A percentile compares a stretch with the other conserved stretches of the same genome.
Conservation (phyloP, 2,888 invertebrate species). For the Meta bourneti region DNA sequence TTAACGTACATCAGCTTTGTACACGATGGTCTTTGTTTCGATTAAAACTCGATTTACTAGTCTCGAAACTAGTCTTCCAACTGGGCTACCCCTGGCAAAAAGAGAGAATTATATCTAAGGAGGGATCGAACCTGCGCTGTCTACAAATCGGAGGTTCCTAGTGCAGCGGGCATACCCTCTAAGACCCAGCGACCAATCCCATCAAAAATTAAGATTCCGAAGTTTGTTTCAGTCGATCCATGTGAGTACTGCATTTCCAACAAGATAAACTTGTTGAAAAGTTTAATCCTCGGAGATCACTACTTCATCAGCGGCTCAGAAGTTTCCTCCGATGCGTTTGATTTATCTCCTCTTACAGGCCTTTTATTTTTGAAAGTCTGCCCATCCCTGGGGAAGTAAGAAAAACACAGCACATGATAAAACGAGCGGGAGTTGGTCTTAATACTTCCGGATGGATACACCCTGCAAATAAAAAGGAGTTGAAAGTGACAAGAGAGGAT, state of each 20-base stretch:
- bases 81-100: no score
- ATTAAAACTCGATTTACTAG: no score
- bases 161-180: not conserved
- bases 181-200: not conserved
- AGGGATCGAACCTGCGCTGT: no score
- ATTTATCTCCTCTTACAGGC: constrained; percentile 6
- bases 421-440: not conserved
- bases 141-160: not conserved
- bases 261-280: not conserved
- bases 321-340: not conserved
- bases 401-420: constrained; percentile 18
- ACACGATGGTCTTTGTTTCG: no score
- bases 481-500: constrained; percentile 42
- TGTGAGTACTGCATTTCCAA: not conserved
- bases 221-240: not conserved
- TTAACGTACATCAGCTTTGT: no score
- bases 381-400: not conserved
- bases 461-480: constrained; percentile 17
- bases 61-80: no score
- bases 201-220: not conserved
- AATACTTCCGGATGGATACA: constrained; percentile 40
- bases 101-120: no score
- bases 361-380: not conserved
- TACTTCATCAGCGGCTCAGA: not conserved
- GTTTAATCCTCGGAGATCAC: not conserved